Conservation (phyloP, 2,797 vertebrate species). For the Brachyrhaphis roseni region DNA sequence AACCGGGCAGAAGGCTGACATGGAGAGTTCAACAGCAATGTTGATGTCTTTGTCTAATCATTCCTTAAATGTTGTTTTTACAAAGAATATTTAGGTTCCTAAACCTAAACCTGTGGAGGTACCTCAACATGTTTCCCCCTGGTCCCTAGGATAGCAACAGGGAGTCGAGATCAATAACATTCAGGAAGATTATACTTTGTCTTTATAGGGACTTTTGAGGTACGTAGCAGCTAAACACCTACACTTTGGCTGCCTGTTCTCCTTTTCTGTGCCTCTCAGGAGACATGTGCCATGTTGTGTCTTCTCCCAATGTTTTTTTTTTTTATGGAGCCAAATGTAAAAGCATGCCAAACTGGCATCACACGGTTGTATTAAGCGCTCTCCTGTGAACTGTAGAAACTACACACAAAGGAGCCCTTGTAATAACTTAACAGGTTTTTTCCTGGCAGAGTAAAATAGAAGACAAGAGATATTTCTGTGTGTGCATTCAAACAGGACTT, state of each 20-base stretch:
- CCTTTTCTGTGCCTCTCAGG: conserved; percentile 40
- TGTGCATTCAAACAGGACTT: conserved; percentile 12
- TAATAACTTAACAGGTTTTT: conserved; percentile 51
- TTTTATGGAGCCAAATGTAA: conserved; percentile 24
- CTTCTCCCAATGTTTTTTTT: conserved; percentile 22
- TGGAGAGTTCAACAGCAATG: conserved; percentile 7
- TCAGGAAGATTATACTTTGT: conserved; percentile 37
- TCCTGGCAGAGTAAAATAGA: conserved; percentile 26
- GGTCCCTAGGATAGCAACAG: conserved; percentile 34
- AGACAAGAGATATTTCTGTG: background rate
- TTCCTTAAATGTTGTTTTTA: conserved; percentile 6
- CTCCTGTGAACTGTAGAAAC: conserved; percentile 44
- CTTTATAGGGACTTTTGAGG: conserved; percentile 37
- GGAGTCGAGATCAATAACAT: conserved; percentile 42
- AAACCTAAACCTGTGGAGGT: conserved; percentile 19
- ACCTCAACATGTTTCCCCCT: background rate
- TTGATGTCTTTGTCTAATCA: conserved; percentile 19
- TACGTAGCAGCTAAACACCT: conserved; percentile 45
- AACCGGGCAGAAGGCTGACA: background rate
- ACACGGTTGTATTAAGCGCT: conserved; percentile 48
- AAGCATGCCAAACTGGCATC: conserved; percentile 54
- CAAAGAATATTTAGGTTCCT: conserved; percentile 7
- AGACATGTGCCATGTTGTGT: conserved; percentile 49
- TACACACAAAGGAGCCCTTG: conserved; percentile 28
- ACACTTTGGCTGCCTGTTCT: conserved; percentile 50